Evolutionary conservation across 2,113 vertebrate genomes (phyloP).

Genomic region (Microcebus murinus): DNA sequence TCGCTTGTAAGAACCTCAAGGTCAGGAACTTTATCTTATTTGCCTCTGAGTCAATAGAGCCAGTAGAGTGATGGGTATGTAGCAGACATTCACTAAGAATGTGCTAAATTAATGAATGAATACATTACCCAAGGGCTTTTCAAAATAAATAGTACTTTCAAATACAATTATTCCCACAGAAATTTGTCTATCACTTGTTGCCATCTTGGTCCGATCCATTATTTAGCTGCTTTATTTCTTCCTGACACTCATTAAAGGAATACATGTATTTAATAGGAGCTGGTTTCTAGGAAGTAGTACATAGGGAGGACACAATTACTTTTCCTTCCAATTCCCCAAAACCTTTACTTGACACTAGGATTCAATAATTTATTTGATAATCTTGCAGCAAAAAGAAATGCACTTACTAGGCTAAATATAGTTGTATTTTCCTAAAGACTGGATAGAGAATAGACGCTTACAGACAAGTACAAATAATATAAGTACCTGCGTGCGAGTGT

Average conservation of each 20-base stretch:
- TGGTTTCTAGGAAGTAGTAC: background rate
- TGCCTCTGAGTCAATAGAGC: background rate
- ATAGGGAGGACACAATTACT: background rate
- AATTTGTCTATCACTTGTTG: constrained; percentile 2
- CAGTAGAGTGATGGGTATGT: background rate
- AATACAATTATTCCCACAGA: constrained; percentile 34
- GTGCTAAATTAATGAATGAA: constrained; percentile 39
- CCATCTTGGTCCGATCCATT: constrained; percentile 29
- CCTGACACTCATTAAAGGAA: background rate
- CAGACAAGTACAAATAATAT: background rate
- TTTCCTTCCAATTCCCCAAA: background rate
- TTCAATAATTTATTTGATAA: constrained; percentile 24
- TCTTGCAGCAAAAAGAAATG: constrained; percentile 39
- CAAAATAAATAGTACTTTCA: constrained; percentile 50
- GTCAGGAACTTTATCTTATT: constrained; percentile 15
- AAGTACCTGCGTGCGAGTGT: background rate
- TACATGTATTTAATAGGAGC: background rate
- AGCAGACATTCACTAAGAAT: background rate
- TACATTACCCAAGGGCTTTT: background rate
- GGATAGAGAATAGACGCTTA: background rate
- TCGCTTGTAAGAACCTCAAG: constrained; percentile 13
- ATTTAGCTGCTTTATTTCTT: constrained; percentile 49
- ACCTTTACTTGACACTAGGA: background rate
- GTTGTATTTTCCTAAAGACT: constrained; percentile 28
- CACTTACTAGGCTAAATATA: background rate